Evolutionary conservation across 2,797 vertebrate species (phyloP), one percentile per base, ranked within the genome.

Genomic region (Pseudochromis fuscus): DNA sequence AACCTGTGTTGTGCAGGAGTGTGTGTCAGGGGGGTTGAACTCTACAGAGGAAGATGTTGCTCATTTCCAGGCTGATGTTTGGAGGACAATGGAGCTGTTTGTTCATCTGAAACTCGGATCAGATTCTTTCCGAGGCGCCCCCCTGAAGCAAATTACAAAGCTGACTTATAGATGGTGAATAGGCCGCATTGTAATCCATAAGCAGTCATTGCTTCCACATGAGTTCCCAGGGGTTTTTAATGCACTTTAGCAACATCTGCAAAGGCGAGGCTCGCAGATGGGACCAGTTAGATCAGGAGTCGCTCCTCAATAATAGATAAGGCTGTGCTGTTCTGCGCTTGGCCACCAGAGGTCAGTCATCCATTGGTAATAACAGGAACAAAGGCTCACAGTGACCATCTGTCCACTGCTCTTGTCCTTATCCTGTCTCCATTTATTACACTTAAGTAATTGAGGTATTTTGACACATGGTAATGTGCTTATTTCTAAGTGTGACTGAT

Each of bases 311-410:
- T 85, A 66, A 82, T 81, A 19, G 19, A 87, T 28, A 0, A 13
- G 23, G n/a, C 3, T 12, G 63, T 88, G 84, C 65, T 72, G 52
- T 88, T 82, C 72, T 57, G 13, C n/a, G 4, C 77, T 52, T 71
- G 58, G 7, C 92, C 92, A 92, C 71, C 31, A 87, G 92, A 81
- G 84, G 92, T 68, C 92, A 87, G 78, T 75, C 78, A 74, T 42
- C 57, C 72, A 60, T 55, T 59, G 59, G 33, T 60, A 78, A 83
- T 66, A n/a, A 21, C 24, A 40, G 24, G 18, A 73, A 77, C 67
- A 84, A 87, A 73, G 65, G n/a, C 35, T 6, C 28, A 67, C 1
- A 56, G 63, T 81, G 67, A 75, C 85, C 82, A 91, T 84, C 83
- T 86, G 87, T 67, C 24, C 19, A 10, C 18, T 46, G 49, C 4